Base-by-base conservation (phyloP, 2,113 vertebrate species). In the Stigmatopora argus region DNA sequence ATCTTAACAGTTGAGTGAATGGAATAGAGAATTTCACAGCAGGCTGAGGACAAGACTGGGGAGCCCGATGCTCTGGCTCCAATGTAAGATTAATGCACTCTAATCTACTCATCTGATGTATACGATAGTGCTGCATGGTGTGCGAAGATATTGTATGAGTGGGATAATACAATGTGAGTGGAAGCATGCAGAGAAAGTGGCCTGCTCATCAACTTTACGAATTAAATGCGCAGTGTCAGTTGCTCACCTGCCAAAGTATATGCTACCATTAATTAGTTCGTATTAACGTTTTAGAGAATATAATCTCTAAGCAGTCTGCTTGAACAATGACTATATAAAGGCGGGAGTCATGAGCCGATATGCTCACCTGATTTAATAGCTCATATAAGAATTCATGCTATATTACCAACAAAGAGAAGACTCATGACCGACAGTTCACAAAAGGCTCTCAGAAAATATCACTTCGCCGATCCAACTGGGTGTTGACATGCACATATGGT, bases 401-500 rank as follows among this genome's bases (percentile, higher is more conserved):
- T 76, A 47, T 52, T 1, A 56, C 64, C 70, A 71, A 41, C 38
- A 41, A 41, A 73, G 67, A 68, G 67, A 63, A 19, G 52, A 71
- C n/a, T 66, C 71, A 69, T 68, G 62, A 52, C 17, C 38, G 31
- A 69, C 59, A 70, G 62, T 47, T 65, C 49, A 5, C n/a, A 66
- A 69, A 56, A 68, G 62, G 72, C 59, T 26, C 57, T 78, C 56
- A 62, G 4, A 55, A 71, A 66, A 69, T 60, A 53, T 74, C 73
- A 69, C 70, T 78, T 84, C 77, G 74, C 67, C 60, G 74, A 44
- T 75, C 47, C 44, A 38, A 85, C 76, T 64, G 78, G 84, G 86
- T 82, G 83, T 81, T 87, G 85, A 81, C 74, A 75, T 66, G 86
- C 74, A 53, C 86, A 88, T 81, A 81, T 78, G 85, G 84, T 35